Base-by-base conservation (phyloP, 1,140 invertebrate species). In the Trypoxylus dichotomus region DNA sequence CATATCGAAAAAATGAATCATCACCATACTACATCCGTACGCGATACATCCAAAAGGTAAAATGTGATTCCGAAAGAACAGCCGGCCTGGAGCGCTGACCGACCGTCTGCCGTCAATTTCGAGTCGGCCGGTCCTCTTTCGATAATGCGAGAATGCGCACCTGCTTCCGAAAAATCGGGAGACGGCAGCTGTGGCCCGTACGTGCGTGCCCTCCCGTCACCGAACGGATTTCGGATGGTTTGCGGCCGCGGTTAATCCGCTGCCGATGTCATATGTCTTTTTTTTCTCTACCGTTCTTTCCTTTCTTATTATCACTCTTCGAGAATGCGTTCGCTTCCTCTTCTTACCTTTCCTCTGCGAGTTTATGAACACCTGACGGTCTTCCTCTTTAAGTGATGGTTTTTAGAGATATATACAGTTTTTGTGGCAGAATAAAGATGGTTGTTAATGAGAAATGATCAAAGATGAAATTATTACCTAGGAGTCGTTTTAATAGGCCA, bases 101-200 rank as follows among this genome's bases (percentile, higher is more conserved):
- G 15, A 15, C 60, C 60, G 60, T 68, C 60, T 68, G 60, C 24
- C 60, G 60, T 68, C 60, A 68, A 68, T 68, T 68, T 68, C 60
- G 60, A 24, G 60, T 25, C 60, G 21, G 19, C 24, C 24, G 8
- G 60, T 13, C 60, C 24, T 15, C 2, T 68, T 68, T 24, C 21
- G 27, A 68, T 68, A 68, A 68, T 21, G 60, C 24, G 60, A 68
- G 60, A 68, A 68, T 68, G 60, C 24, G 60, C 60, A 68, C 60
- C 60, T 68, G 60, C 60, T 68, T 68, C 60, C 60, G 60, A 68
- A 68, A 68, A 68, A 68, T 68, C 60, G 60, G 60, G 27, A 27
- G 27, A 68, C 60, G 60, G 60, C 60, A 68, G 60, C 60, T 68
- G 60, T 13, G 27, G 60, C 60, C 27, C 60, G 60, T 68, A 15